Evolutionary conservation across 2,888 invertebrate species (phyloP), one percentile per base, ranked within the genome.

Genomic region (Tenthredo distinguenda): DNA sequence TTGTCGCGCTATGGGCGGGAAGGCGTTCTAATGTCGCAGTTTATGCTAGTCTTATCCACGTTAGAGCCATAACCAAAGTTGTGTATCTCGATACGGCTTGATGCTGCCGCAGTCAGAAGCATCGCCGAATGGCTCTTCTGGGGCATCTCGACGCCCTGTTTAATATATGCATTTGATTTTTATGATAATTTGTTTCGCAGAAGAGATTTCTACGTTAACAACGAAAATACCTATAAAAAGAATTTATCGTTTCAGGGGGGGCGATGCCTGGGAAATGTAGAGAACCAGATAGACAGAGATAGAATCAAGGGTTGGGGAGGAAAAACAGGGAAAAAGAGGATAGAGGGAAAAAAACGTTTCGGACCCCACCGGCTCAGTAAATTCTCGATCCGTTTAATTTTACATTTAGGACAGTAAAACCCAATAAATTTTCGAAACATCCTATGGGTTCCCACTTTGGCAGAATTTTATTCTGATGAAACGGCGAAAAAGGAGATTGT

Each of bases 341-440:
- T 81, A 21, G 81, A 68, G 37, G 71, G 71, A 55, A 72, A 72
- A 84, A 84, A 76, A 84, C 76, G 79, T 65, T 85, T 77, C 68
- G 76, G 85, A 62, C 85, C 85, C 50, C 85, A 65, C 71, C 65
- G 84, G 85, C 62, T 77, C 85, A 77, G 76, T 85, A 85, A 85
- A 85, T 85, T 79, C 85, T 85, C 85, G 85, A 85, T 85, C 85
- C 65, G 85, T 85, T 85, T 85, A 85, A 85, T 85, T 85, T 85
- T 85, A 85, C 85, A 85, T 85, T 85, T 85, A 85, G 85, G 85
- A 79, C 85, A 85, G 85, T 85, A 85, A 85, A 77, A 85, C 85
- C 85, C 85, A 65, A 85, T 85, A 85, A 85, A 85, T 85, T 85
- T 85, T 79, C 85, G 79, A 79, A 85, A 85, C 85, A 76, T 74